A percentile compares a stretch with the other conserved stretches of the same genome.
Conservation (phyloP, 2,113 vertebrate genomes). For the Pandion haliaetus region DNA sequence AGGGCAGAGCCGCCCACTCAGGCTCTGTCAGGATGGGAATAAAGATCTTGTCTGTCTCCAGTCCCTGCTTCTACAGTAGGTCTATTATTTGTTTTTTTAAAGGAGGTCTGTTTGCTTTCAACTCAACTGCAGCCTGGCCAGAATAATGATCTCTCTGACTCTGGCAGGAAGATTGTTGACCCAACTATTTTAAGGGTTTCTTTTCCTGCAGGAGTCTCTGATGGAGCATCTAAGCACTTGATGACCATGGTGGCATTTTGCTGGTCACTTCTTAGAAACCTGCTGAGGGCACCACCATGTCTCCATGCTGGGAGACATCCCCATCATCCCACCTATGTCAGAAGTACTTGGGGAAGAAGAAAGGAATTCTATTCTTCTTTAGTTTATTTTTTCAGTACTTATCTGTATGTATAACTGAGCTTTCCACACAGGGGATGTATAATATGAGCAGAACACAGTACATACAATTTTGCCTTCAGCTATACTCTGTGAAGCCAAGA, state of each 20-base stretch:
- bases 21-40: neutral
- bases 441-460: neutral
- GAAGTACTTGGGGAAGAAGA: neutral
- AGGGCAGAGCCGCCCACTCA: neutral
- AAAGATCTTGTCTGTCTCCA: constrained; percentile 3
- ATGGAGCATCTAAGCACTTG: neutral
- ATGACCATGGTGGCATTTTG: rapidly evolving
- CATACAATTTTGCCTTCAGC: neutral
- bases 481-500: neutral
- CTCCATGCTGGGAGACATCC: neutral
- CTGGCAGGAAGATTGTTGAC: neutral
- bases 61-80: neutral
- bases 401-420: neutral
- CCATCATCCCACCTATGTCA: neutral
- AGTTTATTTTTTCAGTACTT: neutral
- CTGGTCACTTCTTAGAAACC: neutral
- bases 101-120: constrained; percentile 4
- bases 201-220: neutral
- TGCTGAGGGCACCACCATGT: neutral
- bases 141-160: neutral
- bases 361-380: neutral
- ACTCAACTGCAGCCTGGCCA: neutral
- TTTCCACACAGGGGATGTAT: neutral
- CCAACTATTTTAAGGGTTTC: neutral
- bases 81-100: constrained; percentile 18